These are phyloP conservation scores for Fopius arisanus DNA, from an alignment of 1,140 invertebrate genomes.

Conservation along the genomic window DNA sequence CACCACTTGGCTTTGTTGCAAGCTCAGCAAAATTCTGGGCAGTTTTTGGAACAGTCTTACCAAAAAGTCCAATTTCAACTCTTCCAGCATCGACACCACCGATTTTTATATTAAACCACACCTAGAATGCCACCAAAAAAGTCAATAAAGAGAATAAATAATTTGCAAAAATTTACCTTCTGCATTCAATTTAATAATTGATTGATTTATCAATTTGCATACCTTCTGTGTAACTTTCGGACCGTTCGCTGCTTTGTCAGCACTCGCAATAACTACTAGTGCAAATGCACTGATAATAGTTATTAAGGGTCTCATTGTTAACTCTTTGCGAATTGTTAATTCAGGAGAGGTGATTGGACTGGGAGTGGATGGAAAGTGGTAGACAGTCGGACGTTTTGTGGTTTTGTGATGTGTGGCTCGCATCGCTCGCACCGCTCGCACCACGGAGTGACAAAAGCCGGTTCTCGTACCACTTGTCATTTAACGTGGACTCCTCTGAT, in stretches of 20 bases:
- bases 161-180: not conserved
- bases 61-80: constrained; percentile 92
- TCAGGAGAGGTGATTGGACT: not conserved
- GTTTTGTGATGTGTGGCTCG: not conserved
- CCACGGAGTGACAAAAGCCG: not conserved
- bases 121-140: constrained; percentile 69
- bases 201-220: constrained; percentile 40
- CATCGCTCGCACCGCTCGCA: not conserved
- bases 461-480: not conserved
- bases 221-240: constrained; percentile 82
- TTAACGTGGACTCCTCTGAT: not conserved
- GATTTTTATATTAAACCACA: constrained; percentile 92
- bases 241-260: constrained; percentile 64
- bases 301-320: constrained; percentile 11
- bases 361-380: too few relatives aligned
- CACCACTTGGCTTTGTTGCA: constrained; percentile 77
- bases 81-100: constrained; percentile 79
- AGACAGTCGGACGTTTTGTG: not conserved
- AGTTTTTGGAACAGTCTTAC: constrained; percentile 96
- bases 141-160: constrained; percentile 21
- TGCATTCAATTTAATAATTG: not conserved
- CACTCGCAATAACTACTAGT: not conserved
- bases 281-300: not conserved
- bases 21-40: constrained; percentile 90
- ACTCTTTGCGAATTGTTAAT: not conserved